These are phyloP conservation scores for Tricholaema leucomelas DNA, from an alignment of 2,113 vertebrate genomes.

Conservation along the genomic window DNA sequence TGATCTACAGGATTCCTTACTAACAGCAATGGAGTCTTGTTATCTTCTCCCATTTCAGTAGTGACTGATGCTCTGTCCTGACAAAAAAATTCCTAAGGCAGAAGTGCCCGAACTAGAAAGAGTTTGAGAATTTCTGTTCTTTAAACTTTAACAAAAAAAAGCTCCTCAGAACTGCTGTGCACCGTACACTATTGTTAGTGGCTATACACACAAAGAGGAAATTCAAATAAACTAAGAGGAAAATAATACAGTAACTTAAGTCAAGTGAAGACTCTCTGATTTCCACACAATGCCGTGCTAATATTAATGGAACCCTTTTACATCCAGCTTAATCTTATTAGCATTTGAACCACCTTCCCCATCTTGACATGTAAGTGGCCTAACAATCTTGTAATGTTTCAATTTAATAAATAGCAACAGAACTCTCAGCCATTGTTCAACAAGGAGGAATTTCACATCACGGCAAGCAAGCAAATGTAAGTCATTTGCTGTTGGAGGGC, in stretches of 20 bases:
- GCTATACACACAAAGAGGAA: background rate
- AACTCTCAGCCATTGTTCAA: background rate
- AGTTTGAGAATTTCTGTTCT: background rate
- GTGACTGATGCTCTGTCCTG: background rate
- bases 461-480: background rate
- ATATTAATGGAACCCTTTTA: background rate
- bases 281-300: background rate
- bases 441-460: background rate
- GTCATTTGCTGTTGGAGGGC: background rate
- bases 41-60: background rate
- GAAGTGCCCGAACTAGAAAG: background rate
- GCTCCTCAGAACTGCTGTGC: background rate
- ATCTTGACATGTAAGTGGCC: background rate
- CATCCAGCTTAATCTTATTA: background rate
- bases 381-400: background rate
- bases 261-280: background rate
- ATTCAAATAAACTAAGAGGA: background rate
- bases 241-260: background rate
- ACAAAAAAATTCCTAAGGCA: background rate
- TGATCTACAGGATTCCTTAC: background rate
- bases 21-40: background rate
- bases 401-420: background rate
- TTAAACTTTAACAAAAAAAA: background rate
- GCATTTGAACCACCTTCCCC: background rate
- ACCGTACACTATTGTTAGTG: rapidly evolving